A percentile compares a stretch with the other conserved stretches of the same genome.
Conservation (phyloP, 2,113 vertebrate species). For the Gallinago media region DNA sequence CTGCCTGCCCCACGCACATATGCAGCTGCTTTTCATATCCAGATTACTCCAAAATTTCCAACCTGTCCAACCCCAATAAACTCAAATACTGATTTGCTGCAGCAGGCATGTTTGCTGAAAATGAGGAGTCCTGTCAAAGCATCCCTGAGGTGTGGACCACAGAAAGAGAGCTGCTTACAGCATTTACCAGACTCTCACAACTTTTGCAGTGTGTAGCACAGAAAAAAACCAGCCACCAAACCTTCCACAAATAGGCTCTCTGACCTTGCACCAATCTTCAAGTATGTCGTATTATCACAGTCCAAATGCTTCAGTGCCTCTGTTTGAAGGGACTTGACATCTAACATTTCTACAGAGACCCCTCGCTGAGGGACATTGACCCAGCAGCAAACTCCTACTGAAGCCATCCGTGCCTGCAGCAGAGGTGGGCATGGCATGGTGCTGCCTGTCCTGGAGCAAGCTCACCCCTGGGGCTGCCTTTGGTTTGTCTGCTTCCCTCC, state of each 20-base stretch:
- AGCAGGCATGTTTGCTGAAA: not conserved
- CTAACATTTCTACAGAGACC: not conserved
- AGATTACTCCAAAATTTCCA: not conserved
- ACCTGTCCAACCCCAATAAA: not conserved
- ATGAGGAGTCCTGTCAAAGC: not conserved
- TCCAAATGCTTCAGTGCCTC: not conserved
- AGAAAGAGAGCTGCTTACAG: not conserved
- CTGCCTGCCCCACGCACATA: not conserved
- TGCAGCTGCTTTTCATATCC: not conserved
- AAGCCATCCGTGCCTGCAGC: fast-evolving
- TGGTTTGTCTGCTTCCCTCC: not conserved
- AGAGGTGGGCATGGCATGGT: fast-evolving
- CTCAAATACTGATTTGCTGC: not conserved
- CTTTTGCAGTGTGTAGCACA: not conserved
- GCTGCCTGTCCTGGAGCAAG: not conserved
- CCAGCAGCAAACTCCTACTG: not conserved
- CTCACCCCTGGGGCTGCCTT: fast-evolving
- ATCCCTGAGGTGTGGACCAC: not conserved
- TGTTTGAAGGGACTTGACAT: not conserved
- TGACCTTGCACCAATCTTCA: not conserved
- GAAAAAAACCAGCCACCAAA: not conserved
- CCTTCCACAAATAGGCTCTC: not conserved
- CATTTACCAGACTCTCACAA: not conserved
- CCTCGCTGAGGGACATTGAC: not conserved
- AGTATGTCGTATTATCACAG: not conserved